A percentile compares a stretch with the other conserved stretches of the same genome.
These are phyloP conservation scores for Sympetrum striolatum DNA, from an alignment of 2,888 invertebrate genomes.

Conservation along the genomic window DNA sequence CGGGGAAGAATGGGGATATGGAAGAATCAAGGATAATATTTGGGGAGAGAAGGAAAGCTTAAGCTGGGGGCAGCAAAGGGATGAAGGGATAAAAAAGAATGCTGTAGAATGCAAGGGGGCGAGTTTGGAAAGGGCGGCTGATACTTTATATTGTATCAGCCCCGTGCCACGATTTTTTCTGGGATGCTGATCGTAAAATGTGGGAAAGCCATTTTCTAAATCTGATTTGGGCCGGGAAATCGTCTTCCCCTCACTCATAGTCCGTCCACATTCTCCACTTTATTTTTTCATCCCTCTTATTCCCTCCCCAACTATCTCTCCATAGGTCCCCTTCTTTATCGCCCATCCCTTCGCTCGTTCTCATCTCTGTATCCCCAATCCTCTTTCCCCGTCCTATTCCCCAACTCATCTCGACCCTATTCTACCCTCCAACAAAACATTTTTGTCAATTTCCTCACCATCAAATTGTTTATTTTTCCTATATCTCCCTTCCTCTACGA, in stretches of 20 bases:
- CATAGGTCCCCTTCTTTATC: background rate
- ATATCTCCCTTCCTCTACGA: background rate
- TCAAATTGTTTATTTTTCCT: background rate
- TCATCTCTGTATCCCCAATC: background rate
- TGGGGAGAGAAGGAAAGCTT: background rate
- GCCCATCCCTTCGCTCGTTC: background rate
- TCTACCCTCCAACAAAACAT: background rate
- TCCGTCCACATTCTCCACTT: background rate
- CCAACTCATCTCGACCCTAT: background rate
- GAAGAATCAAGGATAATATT: background rate
- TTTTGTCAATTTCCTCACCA: background rate
- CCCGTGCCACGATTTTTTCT: slow-evolving; percentile 35
- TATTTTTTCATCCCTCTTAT: background rate
- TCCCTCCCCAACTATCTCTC: background rate
- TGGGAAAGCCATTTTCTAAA: slow-evolving; percentile 43
- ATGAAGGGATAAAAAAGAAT: background rate
- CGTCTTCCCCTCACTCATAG: background rate
- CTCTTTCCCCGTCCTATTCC: background rate
- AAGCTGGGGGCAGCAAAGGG: background rate
- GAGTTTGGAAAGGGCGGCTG: background rate
- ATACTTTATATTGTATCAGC: slow-evolving; percentile 38
- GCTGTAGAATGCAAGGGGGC: background rate
- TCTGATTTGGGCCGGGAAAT: slow-evolving; percentile 11
- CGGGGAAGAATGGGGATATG: background rate
- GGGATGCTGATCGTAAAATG: slow-evolving; percentile 29